phyloP scores from a whole-genome alignment of 2,888 invertebrate species.

The Halocaridina rubra region DNA sequence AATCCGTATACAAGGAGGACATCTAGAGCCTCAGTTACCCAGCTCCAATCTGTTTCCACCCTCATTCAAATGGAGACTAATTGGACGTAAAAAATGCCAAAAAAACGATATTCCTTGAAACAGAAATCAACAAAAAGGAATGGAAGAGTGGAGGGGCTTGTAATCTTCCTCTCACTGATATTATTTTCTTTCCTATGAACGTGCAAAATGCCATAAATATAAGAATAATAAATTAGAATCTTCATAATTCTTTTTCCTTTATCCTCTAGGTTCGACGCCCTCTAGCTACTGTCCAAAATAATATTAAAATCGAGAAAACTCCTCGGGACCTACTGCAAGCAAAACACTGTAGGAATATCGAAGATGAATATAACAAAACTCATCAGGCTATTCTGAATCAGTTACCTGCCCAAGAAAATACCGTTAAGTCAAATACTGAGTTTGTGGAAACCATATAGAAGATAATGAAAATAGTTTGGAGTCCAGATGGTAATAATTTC shows the following conservation, averaged over 20 bases:
- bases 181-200: neutral
- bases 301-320: neutral
- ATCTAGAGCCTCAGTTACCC: no score
- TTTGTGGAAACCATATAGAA: slow-evolving; percentile 61
- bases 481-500: no score
- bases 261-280: slow-evolving; percentile 26
- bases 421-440: slow-evolving; percentile 40
- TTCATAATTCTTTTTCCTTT: no score
- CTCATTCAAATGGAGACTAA: no score
- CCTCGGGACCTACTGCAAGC: slow-evolving; percentile 50
- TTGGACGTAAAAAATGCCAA: neutral
- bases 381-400: slow-evolving; percentile 37
- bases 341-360: slow-evolving; percentile 47
- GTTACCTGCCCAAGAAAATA: slow-evolving; percentile 16
- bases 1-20: no score
- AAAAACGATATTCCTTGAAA: neutral
- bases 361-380: slow-evolving; percentile 58
- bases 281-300: slow-evolving; percentile 6
- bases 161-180: neutral
- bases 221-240: neutral
- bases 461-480: no score
- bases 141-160: neutral
- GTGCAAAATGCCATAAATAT: neutral
- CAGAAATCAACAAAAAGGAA: neutral
- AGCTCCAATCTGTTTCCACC: no score